These are phyloP conservation scores for Crossoptilon crossoptilon DNA, from an alignment of 2,797 vertebrate genomes.

Conservation along the genomic window DNA sequence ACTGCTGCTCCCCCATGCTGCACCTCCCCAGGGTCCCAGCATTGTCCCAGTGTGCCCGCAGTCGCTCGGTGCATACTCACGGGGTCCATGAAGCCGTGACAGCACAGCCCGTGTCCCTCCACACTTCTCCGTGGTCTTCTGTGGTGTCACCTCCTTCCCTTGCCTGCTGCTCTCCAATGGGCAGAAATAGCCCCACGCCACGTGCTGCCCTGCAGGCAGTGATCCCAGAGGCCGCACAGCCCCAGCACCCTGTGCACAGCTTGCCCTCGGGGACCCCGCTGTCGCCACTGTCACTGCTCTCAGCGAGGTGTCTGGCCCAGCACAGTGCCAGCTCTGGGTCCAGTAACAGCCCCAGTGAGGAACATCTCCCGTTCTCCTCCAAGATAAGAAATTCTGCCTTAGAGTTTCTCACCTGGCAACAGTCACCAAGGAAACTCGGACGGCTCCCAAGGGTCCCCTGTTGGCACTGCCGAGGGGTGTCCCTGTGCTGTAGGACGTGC, in stretches of 20 bases:
- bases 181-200: constrained; percentile 28
- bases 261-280: rapidly evolving
- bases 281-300: neutral
- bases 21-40: neutral
- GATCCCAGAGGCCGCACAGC: neutral
- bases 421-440: constrained; percentile 69
- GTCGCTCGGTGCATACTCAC: neutral
- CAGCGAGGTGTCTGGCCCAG: neutral
- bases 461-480: neutral
- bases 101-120: neutral
- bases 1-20: rapidly evolving
- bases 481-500: rapidly evolving
- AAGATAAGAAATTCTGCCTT: constrained; percentile 42
- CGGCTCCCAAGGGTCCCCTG: neutral
- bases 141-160: neutral
- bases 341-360: rapidly evolving
- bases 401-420: constrained; percentile 70
- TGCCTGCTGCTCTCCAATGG: neutral
- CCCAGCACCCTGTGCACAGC: rapidly evolving
- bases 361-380: constrained; percentile 5
- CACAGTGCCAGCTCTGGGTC: rapidly evolving
- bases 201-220: neutral
- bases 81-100: constrained; percentile 6
- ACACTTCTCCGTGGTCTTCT: neutral
- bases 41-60: rapidly evolving